phyloP scores from a whole-genome alignment of 2,113 vertebrate genomes.

The Engraulis encrasicolus region DNA sequence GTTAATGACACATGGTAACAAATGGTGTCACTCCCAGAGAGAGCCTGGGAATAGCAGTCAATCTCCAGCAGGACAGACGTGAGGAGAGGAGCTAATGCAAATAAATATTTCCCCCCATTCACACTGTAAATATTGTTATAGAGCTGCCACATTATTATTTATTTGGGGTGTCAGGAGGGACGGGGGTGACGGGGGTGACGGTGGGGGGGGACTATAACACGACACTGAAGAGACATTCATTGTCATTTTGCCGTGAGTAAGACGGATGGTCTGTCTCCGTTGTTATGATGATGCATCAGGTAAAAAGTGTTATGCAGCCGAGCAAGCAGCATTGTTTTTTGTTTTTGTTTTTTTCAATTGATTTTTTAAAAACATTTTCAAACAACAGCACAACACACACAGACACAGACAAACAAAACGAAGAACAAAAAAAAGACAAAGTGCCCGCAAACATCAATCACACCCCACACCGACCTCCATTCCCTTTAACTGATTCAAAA shows the following conservation, averaged over 20 bases:
- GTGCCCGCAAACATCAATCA: no score
- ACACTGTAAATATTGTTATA: slow-evolving; percentile 54
- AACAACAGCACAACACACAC: no score
- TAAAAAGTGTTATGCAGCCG: background rate
- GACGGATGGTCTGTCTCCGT: slow-evolving; percentile 59
- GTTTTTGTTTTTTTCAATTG: no score
- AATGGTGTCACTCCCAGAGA: slow-evolving; percentile 54
- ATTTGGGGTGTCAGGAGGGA: no score
- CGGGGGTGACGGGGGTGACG: no score
- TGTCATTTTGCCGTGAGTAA: slow-evolving; percentile 63
- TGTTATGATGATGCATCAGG: background rate
- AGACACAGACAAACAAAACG: no score
- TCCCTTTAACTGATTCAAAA: no score
- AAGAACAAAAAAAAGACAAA: no score
- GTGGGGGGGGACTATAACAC: slow-evolving; percentile 53
- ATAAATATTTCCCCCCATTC: slow-evolving; percentile 58
- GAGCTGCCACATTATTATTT: slow-evolving; percentile 47
- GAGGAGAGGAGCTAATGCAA: slow-evolving; percentile 59
- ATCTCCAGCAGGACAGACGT: slow-evolving; percentile 62
- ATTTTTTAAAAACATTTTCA: no score
- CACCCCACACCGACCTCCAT: no score
- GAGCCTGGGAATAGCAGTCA: slow-evolving; percentile 45
- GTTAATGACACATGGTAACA: slow-evolving; percentile 60
- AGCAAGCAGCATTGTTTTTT: background rate
- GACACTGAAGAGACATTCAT: slow-evolving; percentile 56